Evolutionary conservation across 2,888 invertebrate species (phyloP), one percentile per base, ranked within the genome.

Genomic region (Trichacis sp.): DNA sequence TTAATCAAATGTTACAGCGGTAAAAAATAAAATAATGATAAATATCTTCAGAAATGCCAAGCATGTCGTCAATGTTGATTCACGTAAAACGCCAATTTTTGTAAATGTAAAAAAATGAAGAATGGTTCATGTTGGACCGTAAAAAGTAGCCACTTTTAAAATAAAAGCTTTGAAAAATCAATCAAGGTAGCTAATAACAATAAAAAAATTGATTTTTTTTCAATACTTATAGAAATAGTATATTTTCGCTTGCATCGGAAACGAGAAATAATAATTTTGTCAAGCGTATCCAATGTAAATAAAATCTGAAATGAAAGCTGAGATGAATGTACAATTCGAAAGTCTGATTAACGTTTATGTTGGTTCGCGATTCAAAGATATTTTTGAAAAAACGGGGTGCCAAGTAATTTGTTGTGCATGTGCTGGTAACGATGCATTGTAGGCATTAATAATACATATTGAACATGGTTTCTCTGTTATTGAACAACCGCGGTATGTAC

Each of bases 401-500:
- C n/a, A n/a, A n/a, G n/a, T n/a, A n/a, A n/a, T n/a, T n/a, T n/a
- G n/a, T n/a, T n/a, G n/a, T 54, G 53, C 53, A 64, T 42, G 51
- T 59, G 53, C 60, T 64, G 53, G 56, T 59, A 64, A 67, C 62
- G 67, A 67, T 56, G 67, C 63, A 49, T 63, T 55, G 62, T 63
- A 60, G 47, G 60, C 60, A 42, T 63, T 56, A 56, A 52, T 62
- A 63, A 64, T 68, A 68, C 60, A 64, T 68, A 64, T 61, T 68
- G 61, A 68, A 68, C 56, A 58, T 64, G 61, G 61, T 68, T 46
- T 64, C 50, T 64, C 56, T 68, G 61, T 68, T 68, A 68, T 64
- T 64, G 62, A 68, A 68, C 68, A 68, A 68, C 56, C 59, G 68
- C 68, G 56, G 55, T 68, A 64, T 64, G 52, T 64, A 62, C 64